These are phyloP conservation scores for Pungitius pungitius DNA, from an alignment of 2,113 vertebrate species.

Conservation along the genomic window DNA sequence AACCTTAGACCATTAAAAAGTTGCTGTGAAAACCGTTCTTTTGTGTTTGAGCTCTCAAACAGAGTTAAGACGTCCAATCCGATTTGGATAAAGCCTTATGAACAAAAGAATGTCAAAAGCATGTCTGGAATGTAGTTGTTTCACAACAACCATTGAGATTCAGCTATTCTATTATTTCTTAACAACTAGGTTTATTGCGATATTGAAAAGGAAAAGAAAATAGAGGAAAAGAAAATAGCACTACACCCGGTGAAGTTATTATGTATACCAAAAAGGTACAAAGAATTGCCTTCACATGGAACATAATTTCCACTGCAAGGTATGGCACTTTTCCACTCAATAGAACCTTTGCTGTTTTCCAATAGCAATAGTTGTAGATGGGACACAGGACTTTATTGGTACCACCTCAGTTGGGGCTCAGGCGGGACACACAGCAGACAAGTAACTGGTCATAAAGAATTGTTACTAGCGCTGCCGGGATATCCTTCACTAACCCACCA, in stretches of 20 bases:
- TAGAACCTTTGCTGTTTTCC: background rate
- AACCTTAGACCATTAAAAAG: slow-evolving; percentile 33
- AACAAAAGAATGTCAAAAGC: slow-evolving; percentile 32
- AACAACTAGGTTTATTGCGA: background rate
- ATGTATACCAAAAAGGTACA: slow-evolving; percentile 9
- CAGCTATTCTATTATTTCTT: slow-evolving; percentile 9
- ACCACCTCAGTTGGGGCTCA: background rate
- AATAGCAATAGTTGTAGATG: background rate
- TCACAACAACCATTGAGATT: slow-evolving; percentile 41
- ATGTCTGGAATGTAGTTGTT: slow-evolving; percentile 50
- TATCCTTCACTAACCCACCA: background rate
- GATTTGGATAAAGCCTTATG: slow-evolving; percentile 33
- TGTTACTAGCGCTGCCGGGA: background rate
- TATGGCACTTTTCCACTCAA: background rate
- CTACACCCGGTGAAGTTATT: slow-evolving; percentile 6
- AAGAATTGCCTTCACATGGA: background rate
- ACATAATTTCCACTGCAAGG: background rate
- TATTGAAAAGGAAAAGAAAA: slow-evolving; percentile 14
- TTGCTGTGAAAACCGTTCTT: slow-evolving; percentile 12
- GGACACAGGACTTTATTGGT: background rate
- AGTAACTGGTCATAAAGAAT: background rate
- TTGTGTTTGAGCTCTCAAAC: slow-evolving; percentile 37
- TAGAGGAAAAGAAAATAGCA: background rate
- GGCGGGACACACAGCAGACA: background rate
- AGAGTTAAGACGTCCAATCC: slow-evolving; percentile 19